phyloP scores from a whole-genome alignment of 2,113 vertebrate genomes.

The Malurus cyaneus region DNA sequence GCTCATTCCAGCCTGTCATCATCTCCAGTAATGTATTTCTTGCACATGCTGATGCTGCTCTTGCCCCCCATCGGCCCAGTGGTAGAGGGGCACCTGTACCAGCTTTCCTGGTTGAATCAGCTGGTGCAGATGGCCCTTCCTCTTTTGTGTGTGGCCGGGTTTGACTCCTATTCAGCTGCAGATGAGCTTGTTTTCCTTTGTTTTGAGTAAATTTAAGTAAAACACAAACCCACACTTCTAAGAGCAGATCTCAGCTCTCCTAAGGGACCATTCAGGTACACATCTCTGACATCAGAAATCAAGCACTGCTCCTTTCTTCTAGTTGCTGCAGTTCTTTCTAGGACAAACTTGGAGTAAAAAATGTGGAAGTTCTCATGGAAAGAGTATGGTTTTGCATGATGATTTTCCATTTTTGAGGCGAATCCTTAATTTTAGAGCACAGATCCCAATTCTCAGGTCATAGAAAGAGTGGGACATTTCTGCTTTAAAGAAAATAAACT shows the following conservation, averaged over 20 bases:
- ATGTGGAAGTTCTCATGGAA: not conserved
- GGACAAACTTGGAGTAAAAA: not conserved
- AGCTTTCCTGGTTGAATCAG: not conserved
- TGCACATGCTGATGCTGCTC: not conserved
- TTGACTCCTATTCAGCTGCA: constrained; percentile 17
- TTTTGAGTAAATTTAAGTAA: constrained; percentile 9
- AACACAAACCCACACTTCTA: not conserved
- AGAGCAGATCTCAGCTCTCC: not conserved
- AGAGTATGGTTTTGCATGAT: not conserved
- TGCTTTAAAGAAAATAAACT: not conserved
- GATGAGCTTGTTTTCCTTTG: constrained; percentile 41
- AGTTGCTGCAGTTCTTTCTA: not conserved
- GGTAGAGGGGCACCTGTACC: not conserved
- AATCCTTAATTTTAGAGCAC: not conserved
- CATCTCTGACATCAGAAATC: not conserved
- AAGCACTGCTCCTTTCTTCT: not conserved
- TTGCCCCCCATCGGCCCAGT: not conserved
- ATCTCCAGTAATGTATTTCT: not conserved
- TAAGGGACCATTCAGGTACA: not conserved
- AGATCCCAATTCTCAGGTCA: not conserved
- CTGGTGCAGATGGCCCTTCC: constrained; percentile 33
- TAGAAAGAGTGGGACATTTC: not conserved
- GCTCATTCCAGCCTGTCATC: not conserved
- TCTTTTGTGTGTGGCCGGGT: constrained; percentile 23
- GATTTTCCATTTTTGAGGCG: not conserved